phyloP scores from a whole-genome alignment of 2,797 vertebrate species.

The Eutrigla gurnardus region DNA sequence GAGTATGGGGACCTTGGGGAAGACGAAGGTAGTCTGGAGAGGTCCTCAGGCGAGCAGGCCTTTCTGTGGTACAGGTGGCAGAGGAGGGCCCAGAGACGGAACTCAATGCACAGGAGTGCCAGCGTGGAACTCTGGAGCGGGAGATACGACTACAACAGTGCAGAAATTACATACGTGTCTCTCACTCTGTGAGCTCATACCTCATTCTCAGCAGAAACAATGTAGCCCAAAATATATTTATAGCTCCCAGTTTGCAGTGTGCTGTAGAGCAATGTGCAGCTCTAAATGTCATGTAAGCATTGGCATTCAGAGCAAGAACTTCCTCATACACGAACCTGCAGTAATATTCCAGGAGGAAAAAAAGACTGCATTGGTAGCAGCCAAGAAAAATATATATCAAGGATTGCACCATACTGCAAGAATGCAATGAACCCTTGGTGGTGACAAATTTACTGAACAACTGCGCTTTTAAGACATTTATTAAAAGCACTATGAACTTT shows the following conservation, averaged over 20 bases:
- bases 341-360: slow-evolving; percentile 24
- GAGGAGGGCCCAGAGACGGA: slow-evolving; percentile 66
- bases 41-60: slow-evolving; percentile 66
- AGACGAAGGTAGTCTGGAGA: slow-evolving; percentile 62
- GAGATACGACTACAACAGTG: slow-evolving; percentile 86
- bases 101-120: slow-evolving; percentile 77
- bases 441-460: slow-evolving; percentile 41
- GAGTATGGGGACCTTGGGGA: slow-evolving; percentile 51
- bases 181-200: slow-evolving; percentile 81
- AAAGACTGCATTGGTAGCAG: slow-evolving; percentile 54
- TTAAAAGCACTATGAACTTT: slow-evolving; percentile 26
- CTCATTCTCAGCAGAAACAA: slow-evolving; percentile 77
- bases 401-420: slow-evolving; percentile 39
- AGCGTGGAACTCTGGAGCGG: slow-evolving; percentile 87
- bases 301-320: slow-evolving; percentile 55
- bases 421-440: slow-evolving; percentile 42
- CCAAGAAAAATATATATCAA: slow-evolving; percentile 23
- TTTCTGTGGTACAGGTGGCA: slow-evolving; percentile 87
- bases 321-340: slow-evolving; percentile 36
- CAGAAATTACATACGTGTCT: slow-evolving; percentile 87
- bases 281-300: slow-evolving; percentile 40
- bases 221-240: slow-evolving; percentile 72
- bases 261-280: slow-evolving; percentile 34
- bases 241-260: slow-evolving; percentile 44
- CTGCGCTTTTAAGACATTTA: slow-evolving; percentile 30